Conservation (phyloP, 2,113 vertebrate species). For the Takifugu bimaculatus region DNA sequence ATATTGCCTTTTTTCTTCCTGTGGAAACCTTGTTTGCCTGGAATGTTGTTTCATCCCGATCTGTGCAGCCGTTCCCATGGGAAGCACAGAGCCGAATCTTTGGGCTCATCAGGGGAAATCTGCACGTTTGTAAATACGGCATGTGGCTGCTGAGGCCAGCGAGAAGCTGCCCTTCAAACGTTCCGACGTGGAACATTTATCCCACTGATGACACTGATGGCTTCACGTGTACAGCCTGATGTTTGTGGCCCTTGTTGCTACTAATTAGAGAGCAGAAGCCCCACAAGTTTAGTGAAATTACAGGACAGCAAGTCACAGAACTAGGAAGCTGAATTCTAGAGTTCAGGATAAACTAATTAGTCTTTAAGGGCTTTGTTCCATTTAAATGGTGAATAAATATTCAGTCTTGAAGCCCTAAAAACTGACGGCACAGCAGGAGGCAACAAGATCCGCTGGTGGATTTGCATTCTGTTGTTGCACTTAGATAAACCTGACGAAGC, state of each 20-base stretch:
- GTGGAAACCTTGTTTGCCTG: slow-evolving; percentile 21
- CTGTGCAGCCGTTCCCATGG: slow-evolving; percentile 43
- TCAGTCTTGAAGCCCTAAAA: no score
- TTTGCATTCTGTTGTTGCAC: no score
- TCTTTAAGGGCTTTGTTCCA: no score
- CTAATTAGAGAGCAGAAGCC: background rate
- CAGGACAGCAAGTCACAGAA: background rate
- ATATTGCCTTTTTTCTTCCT: slow-evolving; percentile 15
- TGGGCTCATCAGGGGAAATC: slow-evolving; percentile 46
- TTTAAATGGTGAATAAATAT: no score
- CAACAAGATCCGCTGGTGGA: no score
- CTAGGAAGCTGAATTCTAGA: no score
- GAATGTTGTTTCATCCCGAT: slow-evolving; percentile 39
- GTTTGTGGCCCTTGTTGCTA: background rate
- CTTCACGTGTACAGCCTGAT: slow-evolving; percentile 13
- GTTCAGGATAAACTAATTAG: no score
- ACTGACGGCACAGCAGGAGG: no score
- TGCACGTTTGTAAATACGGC: slow-evolving; percentile 59
- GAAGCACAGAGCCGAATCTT: slow-evolving; percentile 35
- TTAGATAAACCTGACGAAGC: no score
- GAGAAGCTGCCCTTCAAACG: slow-evolving; percentile 49
- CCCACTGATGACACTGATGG: slow-evolving; percentile 8
- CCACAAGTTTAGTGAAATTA: background rate
- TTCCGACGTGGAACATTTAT: slow-evolving; percentile 45
- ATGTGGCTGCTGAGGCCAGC: slow-evolving; percentile 20